These are phyloP conservation scores for Platycercus adscitus DNA, from an alignment of 2,113 vertebrate genomes.

Conservation along the genomic window DNA sequence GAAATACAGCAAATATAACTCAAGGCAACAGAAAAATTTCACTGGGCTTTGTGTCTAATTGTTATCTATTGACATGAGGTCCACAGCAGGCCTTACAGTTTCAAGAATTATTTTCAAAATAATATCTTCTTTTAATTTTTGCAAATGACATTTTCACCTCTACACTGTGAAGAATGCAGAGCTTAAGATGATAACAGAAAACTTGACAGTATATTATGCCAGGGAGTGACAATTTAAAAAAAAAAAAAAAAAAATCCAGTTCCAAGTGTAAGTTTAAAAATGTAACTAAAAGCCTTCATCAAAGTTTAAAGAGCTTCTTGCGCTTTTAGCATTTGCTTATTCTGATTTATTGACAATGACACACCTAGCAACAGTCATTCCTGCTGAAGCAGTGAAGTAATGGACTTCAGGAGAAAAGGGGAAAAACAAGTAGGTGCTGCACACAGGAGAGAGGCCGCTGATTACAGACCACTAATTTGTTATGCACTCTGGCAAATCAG, in stretches of 20 bases:
- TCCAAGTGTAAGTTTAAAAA: constrained; percentile 85
- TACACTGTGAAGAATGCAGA: constrained; percentile 35
- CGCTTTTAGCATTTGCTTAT: constrained; percentile 84
- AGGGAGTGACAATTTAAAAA: constrained; percentile 74
- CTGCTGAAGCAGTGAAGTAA: constrained; percentile 75
- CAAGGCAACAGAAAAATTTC: constrained; percentile 12
- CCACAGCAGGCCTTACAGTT: not conserved
- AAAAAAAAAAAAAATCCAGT: constrained; percentile 48
- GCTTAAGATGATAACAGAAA: constrained; percentile 56
- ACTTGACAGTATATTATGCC: constrained; percentile 75
- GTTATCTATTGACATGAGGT: constrained; percentile 12
- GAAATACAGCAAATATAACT: constrained; percentile 5
- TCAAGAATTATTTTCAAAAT: not conserved
- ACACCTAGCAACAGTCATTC: constrained; percentile 80
- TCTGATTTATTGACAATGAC: constrained; percentile 87
- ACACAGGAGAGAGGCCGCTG: constrained; percentile 84
- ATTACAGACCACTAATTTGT: constrained; percentile 98
- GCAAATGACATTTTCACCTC: constrained; percentile 38
- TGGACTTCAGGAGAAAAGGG: constrained; percentile 68
- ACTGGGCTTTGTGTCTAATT: not conserved
- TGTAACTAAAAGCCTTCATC: constrained; percentile 90
- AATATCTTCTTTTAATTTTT: constrained; percentile 36
- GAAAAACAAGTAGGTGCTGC: constrained; percentile 72
- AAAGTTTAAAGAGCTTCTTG: constrained; percentile 88
- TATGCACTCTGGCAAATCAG: constrained; percentile 96